These are phyloP conservation scores for Ooceraea biroi DNA, from an alignment of 1,140 invertebrate species.

Conservation along the genomic window DNA sequence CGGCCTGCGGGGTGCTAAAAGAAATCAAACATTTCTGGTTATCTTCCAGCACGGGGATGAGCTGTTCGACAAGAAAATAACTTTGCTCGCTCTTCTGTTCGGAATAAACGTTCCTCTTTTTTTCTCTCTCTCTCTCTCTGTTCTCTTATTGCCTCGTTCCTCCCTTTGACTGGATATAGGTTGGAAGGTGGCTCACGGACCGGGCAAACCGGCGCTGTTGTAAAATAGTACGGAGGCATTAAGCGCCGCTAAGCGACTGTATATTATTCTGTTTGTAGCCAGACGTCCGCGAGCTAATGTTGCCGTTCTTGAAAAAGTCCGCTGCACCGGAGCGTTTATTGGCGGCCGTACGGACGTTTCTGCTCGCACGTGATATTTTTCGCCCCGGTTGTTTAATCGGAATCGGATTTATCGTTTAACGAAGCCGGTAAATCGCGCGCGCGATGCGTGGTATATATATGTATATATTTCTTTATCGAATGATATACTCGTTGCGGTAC, in stretches of 20 bases:
- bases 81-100: constrained; percentile 54
- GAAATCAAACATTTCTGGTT: constrained; percentile 78
- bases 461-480: constrained; percentile 3
- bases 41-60: constrained; percentile 66
- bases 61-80: constrained; percentile 74
- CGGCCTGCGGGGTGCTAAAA: constrained; percentile 57
- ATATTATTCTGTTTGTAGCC: constrained; percentile 72
- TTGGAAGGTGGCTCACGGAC: constrained; percentile 50
- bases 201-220: constrained; percentile 24
- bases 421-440: constrained; percentile 17
- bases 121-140: constrained; percentile 22
- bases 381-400: constrained; percentile 17
- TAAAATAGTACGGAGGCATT: constrained; percentile 67
- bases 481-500: constrained; percentile 16
- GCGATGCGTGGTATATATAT: background rate
- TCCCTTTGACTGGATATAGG: constrained; percentile 44
- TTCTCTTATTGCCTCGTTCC: constrained; percentile 5
- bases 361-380: constrained; percentile 63
- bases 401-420: constrained; percentile 47
- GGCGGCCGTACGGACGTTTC: constrained; percentile 51
- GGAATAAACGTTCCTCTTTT: constrained; percentile 60
- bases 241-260: constrained; percentile 69
- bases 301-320: constrained; percentile 65
- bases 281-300: constrained; percentile 51
- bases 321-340: constrained; percentile 50